Percentiles rank a stretch among this genome's conserved stretches.
Conservation (phyloP, 1,140 invertebrate genomes). For the Pygmarrhopalites habei region DNA sequence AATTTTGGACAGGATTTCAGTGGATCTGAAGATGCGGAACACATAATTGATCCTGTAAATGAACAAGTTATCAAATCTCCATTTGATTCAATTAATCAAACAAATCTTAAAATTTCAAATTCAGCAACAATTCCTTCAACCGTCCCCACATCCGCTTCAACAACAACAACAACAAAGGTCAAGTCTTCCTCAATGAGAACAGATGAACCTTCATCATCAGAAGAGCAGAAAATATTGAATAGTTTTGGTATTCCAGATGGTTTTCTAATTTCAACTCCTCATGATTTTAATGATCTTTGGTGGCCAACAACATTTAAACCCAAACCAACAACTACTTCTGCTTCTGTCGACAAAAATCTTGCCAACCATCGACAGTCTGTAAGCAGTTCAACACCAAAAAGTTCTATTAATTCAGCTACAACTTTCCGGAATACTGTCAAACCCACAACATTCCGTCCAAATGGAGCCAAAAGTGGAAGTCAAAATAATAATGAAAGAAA, state of each 20-base stretch:
- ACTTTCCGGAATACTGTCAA: slow-evolving; percentile 24
- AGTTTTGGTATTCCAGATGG: neutral
- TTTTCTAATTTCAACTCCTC: slow-evolving; percentile 16
- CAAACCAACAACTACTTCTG: slow-evolving; percentile 13
- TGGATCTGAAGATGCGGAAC: slow-evolving; percentile 50
- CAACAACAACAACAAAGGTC: neutral
- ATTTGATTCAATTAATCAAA: neutral
- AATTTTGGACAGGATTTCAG: slow-evolving; percentile 58
- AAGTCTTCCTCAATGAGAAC: neutral
- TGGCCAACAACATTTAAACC: slow-evolving; percentile 35
- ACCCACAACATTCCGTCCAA: slow-evolving; percentile 29
- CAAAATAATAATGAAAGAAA: no score
- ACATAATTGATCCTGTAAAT: slow-evolving; percentile 31
- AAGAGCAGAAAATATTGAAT: slow-evolving; percentile 3
- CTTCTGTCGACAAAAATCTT: neutral
- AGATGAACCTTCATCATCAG: neutral
- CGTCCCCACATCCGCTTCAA: neutral
- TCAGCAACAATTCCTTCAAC: neutral
- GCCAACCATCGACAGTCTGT: neutral
- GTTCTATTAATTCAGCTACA: slow-evolving; percentile 10
- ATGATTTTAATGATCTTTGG: slow-evolving; percentile 13
- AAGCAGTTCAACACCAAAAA: neutral
- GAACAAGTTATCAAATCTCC: slow-evolving; percentile 32
- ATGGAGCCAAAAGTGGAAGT: neutral
- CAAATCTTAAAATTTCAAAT: neutral